These are phyloP conservation scores for Chelonoidis abingdonii DNA, from an alignment of 2,113 vertebrate species.

Conservation along the genomic window DNA sequence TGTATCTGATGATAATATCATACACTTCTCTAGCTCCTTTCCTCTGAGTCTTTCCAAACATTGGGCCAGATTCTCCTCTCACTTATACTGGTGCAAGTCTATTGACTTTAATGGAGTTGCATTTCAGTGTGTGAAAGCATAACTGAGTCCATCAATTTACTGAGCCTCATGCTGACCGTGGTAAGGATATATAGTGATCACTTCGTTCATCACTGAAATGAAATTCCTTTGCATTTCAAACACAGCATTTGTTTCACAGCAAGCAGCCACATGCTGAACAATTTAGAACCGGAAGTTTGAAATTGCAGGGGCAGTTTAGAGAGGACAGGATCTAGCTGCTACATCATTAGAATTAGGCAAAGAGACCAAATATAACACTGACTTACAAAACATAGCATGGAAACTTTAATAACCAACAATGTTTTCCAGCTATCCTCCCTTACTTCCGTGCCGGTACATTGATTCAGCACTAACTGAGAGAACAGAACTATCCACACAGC, in stretches of 20 bases:
- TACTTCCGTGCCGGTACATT: background rate
- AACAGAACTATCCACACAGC: background rate
- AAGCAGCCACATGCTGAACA: background rate
- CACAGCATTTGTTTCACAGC: background rate
- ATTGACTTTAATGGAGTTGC: background rate
- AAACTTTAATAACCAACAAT: background rate
- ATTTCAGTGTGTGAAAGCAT: background rate
- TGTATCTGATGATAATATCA: background rate
- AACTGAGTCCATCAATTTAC: background rate
- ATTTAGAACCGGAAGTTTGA: background rate
- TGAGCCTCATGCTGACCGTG: background rate
- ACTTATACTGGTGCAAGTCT: background rate
- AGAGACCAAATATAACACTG: background rate
- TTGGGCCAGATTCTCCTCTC: background rate
- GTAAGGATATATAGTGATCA: background rate
- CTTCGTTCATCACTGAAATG: background rate
- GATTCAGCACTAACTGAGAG: background rate
- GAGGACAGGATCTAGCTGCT: background rate
- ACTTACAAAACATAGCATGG: background rate
- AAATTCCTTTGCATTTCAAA: background rate
- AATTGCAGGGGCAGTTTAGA: background rate
- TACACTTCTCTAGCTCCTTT: background rate
- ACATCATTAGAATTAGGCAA: background rate
- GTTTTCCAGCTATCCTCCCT: background rate
- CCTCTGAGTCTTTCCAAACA: background rate